Conservation (phyloP, 2,888 invertebrate species). For the Erebia palarica region DNA sequence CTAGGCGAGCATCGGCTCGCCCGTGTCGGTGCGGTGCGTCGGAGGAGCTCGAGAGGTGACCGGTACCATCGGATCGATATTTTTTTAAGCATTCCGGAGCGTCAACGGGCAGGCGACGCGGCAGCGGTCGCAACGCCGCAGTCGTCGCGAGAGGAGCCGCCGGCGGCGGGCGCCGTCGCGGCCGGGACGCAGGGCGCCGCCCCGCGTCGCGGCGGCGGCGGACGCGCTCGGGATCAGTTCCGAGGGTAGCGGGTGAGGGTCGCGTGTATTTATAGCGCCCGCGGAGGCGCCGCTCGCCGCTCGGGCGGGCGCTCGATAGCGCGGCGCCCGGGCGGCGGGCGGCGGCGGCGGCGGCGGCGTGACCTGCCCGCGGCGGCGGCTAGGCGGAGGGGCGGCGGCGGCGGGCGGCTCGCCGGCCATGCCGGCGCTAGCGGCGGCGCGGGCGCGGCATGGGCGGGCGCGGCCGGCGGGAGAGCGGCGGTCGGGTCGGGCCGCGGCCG, state of each 20-base stretch:
- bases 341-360: constrained; percentile 34
- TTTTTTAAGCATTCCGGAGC: background rate
- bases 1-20: too few species aligned
- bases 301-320: background rate
- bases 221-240: constrained; percentile 53
- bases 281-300: too few species aligned
- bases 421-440: constrained; percentile 41
- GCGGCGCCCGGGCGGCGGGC: constrained; percentile 28
- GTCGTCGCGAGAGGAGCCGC: constrained; percentile 21
- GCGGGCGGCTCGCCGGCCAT: constrained; percentile 50
- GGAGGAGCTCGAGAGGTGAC: background rate
- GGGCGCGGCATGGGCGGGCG: constrained; percentile 47
- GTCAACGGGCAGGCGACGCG: background rate
- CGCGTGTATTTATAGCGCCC: constrained; percentile 66
- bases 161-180: background rate
- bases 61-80: background rate
- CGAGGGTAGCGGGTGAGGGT: constrained; percentile 72
- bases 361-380: constrained; percentile 24
- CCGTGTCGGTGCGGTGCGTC: background rate
- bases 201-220: constrained; percentile 8
- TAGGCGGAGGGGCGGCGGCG: constrained; percentile 51
- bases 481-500: constrained; percentile 58
- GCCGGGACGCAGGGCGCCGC: constrained; percentile 16
- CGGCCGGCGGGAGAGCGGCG: constrained; percentile 63
- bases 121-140: too few species aligned